Evolutionary conservation across 2,797 vertebrate genomes (phyloP).

Genomic region (Peromyscus nudipes): DNA sequence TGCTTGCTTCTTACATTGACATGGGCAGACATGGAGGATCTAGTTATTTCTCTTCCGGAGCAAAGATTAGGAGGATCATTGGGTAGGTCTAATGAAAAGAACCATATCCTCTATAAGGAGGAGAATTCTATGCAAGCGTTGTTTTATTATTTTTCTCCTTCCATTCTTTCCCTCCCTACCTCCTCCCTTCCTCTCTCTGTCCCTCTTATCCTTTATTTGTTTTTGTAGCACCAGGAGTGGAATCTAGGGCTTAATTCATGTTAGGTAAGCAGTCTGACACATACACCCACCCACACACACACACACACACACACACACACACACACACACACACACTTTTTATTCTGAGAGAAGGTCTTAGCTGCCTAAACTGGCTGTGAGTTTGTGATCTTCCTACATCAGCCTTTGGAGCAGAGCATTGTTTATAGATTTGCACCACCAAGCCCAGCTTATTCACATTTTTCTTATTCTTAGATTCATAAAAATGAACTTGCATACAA

Average conservation of each 20-base stretch:
- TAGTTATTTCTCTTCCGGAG: not conserved
- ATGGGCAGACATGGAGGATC: not conserved
- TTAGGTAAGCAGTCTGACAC: not conserved
- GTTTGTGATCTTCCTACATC: not conserved
- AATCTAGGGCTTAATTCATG: not conserved
- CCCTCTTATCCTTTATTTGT: not conserved
- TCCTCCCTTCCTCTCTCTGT: too few relatives aligned
- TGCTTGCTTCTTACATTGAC: not conserved
- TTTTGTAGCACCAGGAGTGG: not conserved
- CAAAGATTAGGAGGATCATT: not conserved
- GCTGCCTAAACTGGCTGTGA: not conserved
- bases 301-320: not conserved
- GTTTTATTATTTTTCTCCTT: not conserved
- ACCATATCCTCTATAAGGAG: not conserved
- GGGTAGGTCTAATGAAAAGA: conserved; percentile 29
- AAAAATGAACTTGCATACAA: not conserved
- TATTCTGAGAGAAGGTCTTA: not conserved
- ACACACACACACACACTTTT: not conserved
- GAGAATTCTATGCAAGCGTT: not conserved
- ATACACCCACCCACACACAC: not conserved
- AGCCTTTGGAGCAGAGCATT: not conserved
- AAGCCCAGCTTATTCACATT: not conserved
- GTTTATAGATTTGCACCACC: not conserved
- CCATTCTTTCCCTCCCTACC: not conserved
- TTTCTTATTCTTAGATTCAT: conserved; percentile 7